Percentiles rank a stretch among this genome's conserved stretches.
Evolutionary conservation across 2,113 vertebrate genomes (phyloP).

Genomic region (Hippocampus barbouri): DNA sequence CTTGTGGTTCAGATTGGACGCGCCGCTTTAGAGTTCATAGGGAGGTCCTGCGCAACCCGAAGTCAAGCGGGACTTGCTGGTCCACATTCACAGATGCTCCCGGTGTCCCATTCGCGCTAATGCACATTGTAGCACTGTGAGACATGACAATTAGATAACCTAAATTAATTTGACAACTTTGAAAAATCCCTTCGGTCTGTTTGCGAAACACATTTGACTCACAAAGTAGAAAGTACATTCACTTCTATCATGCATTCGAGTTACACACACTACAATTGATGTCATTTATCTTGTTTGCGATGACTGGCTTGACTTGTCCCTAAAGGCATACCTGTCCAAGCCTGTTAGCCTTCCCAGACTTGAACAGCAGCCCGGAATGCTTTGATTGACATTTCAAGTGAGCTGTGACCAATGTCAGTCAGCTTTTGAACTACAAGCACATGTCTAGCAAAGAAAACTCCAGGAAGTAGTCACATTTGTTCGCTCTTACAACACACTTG

Average conservation of each 20-base stretch:
- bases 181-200: background rate
- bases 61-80: slow-evolving; percentile 17
- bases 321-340: slow-evolving; percentile 29
- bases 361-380: slow-evolving; percentile 35
- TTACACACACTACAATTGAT: background rate
- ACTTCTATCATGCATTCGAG: too few species aligned
- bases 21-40: slow-evolving; percentile 24
- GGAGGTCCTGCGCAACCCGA: slow-evolving; percentile 38
- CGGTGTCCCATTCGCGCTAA: background rate
- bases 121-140: background rate
- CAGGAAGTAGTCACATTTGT: background rate
- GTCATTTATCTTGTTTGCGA: slow-evolving; percentile 6
- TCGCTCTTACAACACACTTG: too few species aligned
- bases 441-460: background rate
- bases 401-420: background rate
- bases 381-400: background rate
- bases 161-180: background rate
- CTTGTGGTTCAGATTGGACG: slow-evolving; percentile 45
- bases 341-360: slow-evolving; percentile 27
- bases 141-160: slow-evolving; percentile 3
- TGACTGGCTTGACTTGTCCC: slow-evolving; percentile 11
- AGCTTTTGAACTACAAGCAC: background rate
- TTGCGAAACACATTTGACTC: background rate
- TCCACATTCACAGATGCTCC: slow-evolving; percentile 18
- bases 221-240: too few species aligned